These are phyloP conservation scores for Cosmia pyralina DNA, from an alignment of 2,888 invertebrate genomes.

Conservation along the genomic window DNA sequence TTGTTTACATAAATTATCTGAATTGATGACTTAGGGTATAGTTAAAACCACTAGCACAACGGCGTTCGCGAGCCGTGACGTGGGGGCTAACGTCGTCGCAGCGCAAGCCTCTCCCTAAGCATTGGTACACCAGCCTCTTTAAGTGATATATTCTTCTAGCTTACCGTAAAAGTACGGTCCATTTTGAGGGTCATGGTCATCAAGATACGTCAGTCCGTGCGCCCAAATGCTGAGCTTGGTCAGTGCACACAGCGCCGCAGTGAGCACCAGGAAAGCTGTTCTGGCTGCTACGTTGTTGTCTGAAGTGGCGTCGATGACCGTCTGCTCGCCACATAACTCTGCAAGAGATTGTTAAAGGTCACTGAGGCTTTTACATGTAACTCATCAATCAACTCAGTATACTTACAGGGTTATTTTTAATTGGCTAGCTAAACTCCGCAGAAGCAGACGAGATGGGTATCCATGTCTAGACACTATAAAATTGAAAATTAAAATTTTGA, in stretches of 20 bases:
- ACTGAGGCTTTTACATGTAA: background rate
- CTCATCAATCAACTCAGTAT: background rate
- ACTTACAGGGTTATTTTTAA: no score
- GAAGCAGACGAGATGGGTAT: no score
- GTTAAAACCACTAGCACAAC: no score
- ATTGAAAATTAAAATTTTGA: no score
- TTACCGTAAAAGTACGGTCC: constrained; percentile 85
- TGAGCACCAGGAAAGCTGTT: constrained; percentile 72
- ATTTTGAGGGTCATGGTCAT: constrained; percentile 83
- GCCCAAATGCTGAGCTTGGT: constrained; percentile 83
- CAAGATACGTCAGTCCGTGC: constrained; percentile 82
- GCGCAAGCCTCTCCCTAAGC: background rate
- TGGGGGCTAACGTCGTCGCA: no score
- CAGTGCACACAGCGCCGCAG: constrained; percentile 75
- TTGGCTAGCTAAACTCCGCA: no score
- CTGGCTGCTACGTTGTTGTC: constrained; percentile 62
- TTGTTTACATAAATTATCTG: no score
- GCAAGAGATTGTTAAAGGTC: constrained; percentile 21
- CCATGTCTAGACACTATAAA: no score
- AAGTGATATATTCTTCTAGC: background rate
- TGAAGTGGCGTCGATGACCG: background rate
- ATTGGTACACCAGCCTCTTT: background rate
- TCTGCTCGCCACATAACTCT: constrained; percentile 78
- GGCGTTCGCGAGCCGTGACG: no score
- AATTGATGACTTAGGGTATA: no score